Conservation (phyloP, 2,797 vertebrate species). For the Clarias fuscus region DNA sequence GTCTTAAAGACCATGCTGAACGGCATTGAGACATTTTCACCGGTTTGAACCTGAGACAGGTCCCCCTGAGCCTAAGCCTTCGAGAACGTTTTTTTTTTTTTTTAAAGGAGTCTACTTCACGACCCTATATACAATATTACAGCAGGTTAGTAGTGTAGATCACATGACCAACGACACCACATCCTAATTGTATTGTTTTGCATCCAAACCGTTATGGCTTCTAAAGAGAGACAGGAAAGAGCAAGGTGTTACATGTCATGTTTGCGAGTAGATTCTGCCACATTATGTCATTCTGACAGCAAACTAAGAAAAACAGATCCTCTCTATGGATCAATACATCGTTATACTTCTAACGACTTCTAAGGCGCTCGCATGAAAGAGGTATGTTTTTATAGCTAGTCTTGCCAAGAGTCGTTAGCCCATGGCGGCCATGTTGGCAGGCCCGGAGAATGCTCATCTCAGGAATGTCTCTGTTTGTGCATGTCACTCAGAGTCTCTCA, state of each 20-base stretch:
- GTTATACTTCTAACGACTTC: neutral
- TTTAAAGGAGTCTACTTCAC: slow-evolving; percentile 31
- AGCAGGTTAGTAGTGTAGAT: neutral
- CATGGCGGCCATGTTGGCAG: slow-evolving; percentile 52
- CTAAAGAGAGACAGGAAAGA: neutral
- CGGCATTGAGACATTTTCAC: slow-evolving; percentile 48
- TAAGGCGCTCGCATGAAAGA: slow-evolving; percentile 25
- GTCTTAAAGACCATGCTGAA: slow-evolving; percentile 45
- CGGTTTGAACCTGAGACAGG: slow-evolving; percentile 16
- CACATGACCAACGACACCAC: neutral
- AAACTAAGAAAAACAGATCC: neutral
- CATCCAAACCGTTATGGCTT: neutral
- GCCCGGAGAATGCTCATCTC: slow-evolving; percentile 46
- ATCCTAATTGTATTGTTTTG: neutral
- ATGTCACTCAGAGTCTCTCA: slow-evolving; percentile 74
- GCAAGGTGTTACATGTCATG: neutral
- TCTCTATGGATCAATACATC: slow-evolving; percentile 34
- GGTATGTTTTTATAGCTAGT: neutral
- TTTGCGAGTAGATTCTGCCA: neutral
- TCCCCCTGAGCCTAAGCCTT: slow-evolving; percentile 48
- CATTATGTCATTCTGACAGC: neutral
- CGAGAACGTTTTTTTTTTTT: too few relatives aligned
- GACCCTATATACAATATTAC: neutral
- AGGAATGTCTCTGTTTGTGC: slow-evolving; percentile 70
- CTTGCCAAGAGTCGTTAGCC: slow-evolving; percentile 25